Conservation (phyloP, 2,113 vertebrate species). For the Corythornis vintsioides region DNA sequence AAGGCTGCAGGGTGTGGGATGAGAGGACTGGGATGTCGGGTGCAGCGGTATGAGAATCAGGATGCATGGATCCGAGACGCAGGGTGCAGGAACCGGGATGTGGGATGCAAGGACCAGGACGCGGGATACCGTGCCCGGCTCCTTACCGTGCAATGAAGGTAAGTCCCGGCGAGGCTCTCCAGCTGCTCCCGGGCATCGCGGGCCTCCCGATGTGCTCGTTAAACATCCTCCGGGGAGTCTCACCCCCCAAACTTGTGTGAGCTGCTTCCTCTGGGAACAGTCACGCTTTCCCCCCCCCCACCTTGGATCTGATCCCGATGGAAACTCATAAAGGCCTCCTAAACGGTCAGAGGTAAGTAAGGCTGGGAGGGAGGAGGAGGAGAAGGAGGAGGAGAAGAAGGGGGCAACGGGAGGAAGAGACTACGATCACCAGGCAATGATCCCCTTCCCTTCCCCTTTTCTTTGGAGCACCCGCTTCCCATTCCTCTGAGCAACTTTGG, state of each 20-base stretch:
- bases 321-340: constrained; percentile 60
- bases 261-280: constrained; percentile 62
- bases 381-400: neutral
- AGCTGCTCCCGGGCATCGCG: constrained; percentile 15
- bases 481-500: constrained; percentile 63
- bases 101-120: neutral
- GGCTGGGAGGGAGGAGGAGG: neutral
- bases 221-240: constrained; percentile 36
- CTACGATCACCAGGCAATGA: neutral
- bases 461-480: constrained; percentile 42
- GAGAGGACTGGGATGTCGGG: neutral
- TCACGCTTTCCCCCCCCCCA: constrained; percentile 56
- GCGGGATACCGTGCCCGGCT: neutral
- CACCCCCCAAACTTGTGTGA: constrained; percentile 63
- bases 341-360: constrained; percentile 41
- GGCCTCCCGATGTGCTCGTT: neutral
- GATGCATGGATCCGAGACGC: neutral
- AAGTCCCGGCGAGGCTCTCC: constrained; percentile 32
- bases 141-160: constrained; percentile 67
- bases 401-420: neutral
- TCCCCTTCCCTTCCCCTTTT: neutral
- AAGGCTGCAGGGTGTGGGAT: neutral
- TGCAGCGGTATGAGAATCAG: neutral
- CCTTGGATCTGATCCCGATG: constrained; percentile 69
- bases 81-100: neutral